Evolutionary conservation across 2,888 invertebrate species (phyloP).

Genomic region (Cotesia congregata): DNA sequence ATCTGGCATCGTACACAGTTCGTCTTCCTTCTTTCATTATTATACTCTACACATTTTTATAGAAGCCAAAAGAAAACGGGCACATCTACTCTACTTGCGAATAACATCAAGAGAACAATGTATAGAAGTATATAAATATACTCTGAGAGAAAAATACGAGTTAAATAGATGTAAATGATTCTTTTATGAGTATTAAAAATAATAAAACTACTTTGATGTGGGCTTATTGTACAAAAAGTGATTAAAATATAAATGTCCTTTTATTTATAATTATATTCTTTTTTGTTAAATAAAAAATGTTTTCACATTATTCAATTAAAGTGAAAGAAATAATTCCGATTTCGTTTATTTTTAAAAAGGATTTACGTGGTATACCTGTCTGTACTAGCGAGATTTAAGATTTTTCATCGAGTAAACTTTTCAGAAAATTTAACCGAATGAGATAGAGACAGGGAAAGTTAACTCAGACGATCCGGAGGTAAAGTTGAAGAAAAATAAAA

Average conservation of each 20-base stretch:
- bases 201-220: background rate
- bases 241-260: background rate
- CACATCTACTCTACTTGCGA: background rate
- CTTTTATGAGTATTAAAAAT: conserved; percentile 12
- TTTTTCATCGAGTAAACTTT: background rate
- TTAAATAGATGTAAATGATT: conserved; percentile 24
- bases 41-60: background rate
- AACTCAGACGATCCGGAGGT: background rate
- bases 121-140: background rate
- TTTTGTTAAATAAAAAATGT: background rate
- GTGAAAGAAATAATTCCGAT: background rate
- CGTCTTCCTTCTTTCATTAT: background rate
- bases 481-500: background rate
- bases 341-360: background rate
- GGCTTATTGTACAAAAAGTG: background rate
- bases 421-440: background rate
- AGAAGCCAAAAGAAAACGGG: background rate
- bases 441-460: background rate
- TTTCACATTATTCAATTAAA: background rate
- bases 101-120: conserved; percentile 11
- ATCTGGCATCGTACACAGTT: background rate
- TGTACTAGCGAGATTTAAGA: background rate
- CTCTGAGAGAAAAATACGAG: conserved; percentile 5
- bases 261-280: background rate
- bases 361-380: background rate